Evolutionary conservation across 2,113 vertebrate species (phyloP).

Genomic region (Octodon degus): DNA sequence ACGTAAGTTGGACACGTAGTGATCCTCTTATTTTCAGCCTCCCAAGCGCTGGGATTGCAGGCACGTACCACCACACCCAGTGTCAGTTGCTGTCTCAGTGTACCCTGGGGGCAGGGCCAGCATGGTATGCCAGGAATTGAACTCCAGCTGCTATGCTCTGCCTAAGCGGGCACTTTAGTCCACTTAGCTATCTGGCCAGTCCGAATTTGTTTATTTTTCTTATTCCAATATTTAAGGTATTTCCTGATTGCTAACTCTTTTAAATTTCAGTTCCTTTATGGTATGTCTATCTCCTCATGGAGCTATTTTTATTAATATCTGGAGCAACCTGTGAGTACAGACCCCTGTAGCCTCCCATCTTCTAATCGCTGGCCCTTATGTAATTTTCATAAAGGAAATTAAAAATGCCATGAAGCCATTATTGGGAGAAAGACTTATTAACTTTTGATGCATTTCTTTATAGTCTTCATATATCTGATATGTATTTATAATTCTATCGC

Average conservation of each 20-base stretch:
- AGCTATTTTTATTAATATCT: neutral
- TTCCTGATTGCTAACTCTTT: neutral
- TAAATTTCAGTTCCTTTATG: neutral
- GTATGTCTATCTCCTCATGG: neutral
- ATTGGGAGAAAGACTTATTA: neutral
- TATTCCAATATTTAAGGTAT: neutral
- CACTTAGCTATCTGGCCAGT: too few relatives aligned
- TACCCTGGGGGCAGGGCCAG: too few relatives aligned
- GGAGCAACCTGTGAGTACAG: neutral
- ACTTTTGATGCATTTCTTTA: neutral
- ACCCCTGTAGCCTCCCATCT: neutral
- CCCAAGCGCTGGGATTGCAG: too few relatives aligned
- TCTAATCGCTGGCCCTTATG: neutral
- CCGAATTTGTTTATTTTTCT: too few relatives aligned
- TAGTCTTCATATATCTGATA: neutral
- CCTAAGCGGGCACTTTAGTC: too few relatives aligned
- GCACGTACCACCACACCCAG: too few relatives aligned
- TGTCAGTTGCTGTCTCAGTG: too few relatives aligned
- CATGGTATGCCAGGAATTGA: too few relatives aligned
- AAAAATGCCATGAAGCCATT: neutral
- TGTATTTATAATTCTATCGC: neutral
- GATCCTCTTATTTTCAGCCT: too few relatives aligned
- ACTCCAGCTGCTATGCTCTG: too few relatives aligned
- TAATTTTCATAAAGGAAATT: slow-evolving; percentile 31
- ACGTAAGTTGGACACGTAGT: too few relatives aligned